Evolutionary conservation across 2,888 invertebrate species (phyloP).

Genomic region (Electrophaes corylata): DNA sequence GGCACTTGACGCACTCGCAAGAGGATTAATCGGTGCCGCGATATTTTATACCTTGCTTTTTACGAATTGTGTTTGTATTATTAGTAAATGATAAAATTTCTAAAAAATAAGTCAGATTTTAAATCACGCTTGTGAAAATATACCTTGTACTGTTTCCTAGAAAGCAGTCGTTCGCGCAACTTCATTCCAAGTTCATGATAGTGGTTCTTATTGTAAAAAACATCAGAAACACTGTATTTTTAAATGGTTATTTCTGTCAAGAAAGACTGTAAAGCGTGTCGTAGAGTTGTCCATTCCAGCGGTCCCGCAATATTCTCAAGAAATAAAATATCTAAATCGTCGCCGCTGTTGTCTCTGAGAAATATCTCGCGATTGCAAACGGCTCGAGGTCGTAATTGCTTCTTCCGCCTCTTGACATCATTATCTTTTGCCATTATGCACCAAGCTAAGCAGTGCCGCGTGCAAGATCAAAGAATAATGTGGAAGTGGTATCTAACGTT

Average conservation of each 20-base stretch:
- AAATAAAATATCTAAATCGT: constrained; percentile 61
- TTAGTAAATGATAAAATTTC: not conserved
- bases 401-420: constrained; percentile 77
- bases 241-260: constrained; percentile 29
- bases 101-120: too few species aligned
- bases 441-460: constrained; percentile 55
- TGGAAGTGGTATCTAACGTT: constrained; percentile 18
- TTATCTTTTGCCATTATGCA: constrained; percentile 77
- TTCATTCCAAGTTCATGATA: not conserved
- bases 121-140: not conserved
- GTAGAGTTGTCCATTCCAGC: constrained; percentile 42
- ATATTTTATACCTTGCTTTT: constrained; percentile 13
- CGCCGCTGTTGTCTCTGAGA: constrained; percentile 57
- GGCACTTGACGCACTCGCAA: constrained; percentile 53
- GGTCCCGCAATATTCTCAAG: constrained; percentile 56
- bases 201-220: constrained; percentile 1
- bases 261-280: constrained; percentile 25
- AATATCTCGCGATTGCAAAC: constrained; percentile 67
- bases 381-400: constrained; percentile 72
- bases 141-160: not conserved
- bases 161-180: not conserved
- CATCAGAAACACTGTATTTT: constrained; percentile 20
- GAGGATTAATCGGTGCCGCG: constrained; percentile 44
- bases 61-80: constrained; percentile 4
- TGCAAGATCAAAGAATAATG: constrained; percentile 6